Percentiles rank a stretch among this genome's conserved stretches.
Evolutionary conservation across 2,888 invertebrate species (phyloP).

Genomic region (Melanargia galathea): DNA sequence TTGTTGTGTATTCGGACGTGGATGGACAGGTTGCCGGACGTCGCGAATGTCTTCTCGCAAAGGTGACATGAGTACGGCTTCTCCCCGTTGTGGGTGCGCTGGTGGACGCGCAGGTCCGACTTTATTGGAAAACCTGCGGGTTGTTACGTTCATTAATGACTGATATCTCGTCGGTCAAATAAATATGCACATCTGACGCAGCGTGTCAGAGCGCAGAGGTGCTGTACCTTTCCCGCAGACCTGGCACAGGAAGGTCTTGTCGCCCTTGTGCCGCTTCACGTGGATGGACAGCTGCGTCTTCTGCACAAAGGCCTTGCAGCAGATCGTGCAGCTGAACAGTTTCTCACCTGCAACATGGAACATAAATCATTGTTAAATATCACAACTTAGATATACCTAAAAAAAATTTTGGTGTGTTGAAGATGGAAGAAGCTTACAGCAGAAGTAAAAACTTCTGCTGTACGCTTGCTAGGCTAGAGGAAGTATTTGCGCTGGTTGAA

Average conservation of each 20-base stretch:
- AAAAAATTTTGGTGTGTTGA: no score
- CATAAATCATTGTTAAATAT: no score
- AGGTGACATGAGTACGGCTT: conserved; percentile 73
- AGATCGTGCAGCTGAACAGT: conserved; percentile 67
- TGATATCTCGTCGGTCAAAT: not conserved
- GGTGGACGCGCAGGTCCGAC: conserved; percentile 71
- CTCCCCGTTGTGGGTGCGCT: conserved; percentile 74
- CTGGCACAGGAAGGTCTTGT: conserved; percentile 72
- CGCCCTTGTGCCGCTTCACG: conserved; percentile 73
- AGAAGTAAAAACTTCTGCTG: no score
- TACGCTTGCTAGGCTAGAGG: no score
- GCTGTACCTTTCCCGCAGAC: conserved; percentile 78
- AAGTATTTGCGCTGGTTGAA: no score
- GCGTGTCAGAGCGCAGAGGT: no score
- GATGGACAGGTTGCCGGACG: conserved; percentile 73
- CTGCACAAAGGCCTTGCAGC: conserved; percentile 72
- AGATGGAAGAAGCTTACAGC: no score
- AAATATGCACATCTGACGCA: no score
- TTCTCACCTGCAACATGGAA: conserved; percentile 68
- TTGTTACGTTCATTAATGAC: not conserved
- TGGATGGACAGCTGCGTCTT: conserved; percentile 72
- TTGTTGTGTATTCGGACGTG: conserved; percentile 75
- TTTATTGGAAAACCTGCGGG: conserved; percentile 70
- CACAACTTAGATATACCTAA: no score
- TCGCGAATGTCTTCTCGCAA: conserved; percentile 73